A percentile compares a stretch with the other conserved stretches of the same genome.
These are phyloP conservation scores for Panulirus ornatus DNA, from an alignment of 1,140 invertebrate genomes.

Conservation along the genomic window DNA sequence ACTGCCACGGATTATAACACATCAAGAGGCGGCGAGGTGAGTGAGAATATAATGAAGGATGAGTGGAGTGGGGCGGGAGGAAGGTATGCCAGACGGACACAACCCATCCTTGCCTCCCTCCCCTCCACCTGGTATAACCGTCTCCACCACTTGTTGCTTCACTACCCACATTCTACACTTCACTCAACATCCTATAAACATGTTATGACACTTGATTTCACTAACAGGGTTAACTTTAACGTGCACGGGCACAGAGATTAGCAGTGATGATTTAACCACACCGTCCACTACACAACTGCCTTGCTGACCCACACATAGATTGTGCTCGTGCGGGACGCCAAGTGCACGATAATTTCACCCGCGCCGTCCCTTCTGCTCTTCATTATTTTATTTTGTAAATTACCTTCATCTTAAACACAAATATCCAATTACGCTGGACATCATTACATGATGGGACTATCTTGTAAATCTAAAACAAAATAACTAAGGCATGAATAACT, in stretches of 20 bases:
- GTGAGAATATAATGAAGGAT: too few relatives aligned
- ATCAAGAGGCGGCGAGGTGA: too few relatives aligned
- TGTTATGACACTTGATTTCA: not conserved
- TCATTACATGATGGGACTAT: too few relatives aligned
- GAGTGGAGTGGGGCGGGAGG: too few relatives aligned
- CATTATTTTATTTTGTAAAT: too few relatives aligned
- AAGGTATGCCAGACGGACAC: too few relatives aligned
- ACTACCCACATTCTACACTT: not conserved
- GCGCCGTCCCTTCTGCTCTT: not conserved
- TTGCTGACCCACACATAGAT: constrained; percentile 46
- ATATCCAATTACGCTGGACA: too few relatives aligned
- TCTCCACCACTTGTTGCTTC: not conserved
- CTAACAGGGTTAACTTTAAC: constrained; percentile 14
- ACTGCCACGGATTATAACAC: too few relatives aligned
- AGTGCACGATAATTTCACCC: constrained; percentile 31
- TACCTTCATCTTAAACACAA: too few relatives aligned
- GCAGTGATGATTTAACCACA: constrained; percentile 33
- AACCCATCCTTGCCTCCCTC: too few relatives aligned
- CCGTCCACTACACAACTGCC: constrained; percentile 38
- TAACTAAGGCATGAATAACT: not conserved
- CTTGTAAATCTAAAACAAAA: not conserved
- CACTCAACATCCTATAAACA: not conserved
- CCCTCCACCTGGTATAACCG: too few relatives aligned
- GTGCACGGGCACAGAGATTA: constrained; percentile 21
- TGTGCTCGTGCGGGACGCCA: constrained; percentile 29